Conservation (phyloP, 2,888 invertebrate species). For the Drosophila nigricruria region DNA sequence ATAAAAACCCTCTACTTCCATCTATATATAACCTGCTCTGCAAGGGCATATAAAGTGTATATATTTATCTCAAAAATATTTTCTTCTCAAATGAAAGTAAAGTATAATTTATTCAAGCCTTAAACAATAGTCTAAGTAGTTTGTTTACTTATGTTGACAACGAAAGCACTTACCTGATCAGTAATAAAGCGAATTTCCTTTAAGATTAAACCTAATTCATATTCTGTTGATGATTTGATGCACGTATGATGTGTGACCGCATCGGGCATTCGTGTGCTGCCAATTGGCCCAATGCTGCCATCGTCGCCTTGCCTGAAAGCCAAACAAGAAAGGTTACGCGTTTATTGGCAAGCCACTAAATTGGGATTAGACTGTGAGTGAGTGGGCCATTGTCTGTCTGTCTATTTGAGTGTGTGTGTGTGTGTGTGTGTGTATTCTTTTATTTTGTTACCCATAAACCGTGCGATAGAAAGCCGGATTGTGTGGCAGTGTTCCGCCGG, state of each 20-base stretch:
- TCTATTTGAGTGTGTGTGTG: neutral
- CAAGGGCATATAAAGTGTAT: neutral
- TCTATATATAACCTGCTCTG: neutral
- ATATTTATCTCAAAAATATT: neutral
- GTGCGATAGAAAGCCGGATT: constrained; percentile 89
- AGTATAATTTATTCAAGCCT: constrained; percentile 30
- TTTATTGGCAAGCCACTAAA: constrained; percentile 41
- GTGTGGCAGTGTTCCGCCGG: constrained; percentile 87
- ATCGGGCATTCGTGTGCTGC: constrained; percentile 90
- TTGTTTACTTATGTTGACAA: constrained; percentile 22
- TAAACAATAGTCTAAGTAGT: constrained; percentile 6
- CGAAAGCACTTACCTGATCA: constrained; percentile 89
- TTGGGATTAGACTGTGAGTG: constrained; percentile 32
- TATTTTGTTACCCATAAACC: constrained; percentile 89
- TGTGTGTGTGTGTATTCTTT: constrained; percentile 9
- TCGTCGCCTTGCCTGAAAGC: constrained; percentile 84
- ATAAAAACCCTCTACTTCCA: too few species aligned
- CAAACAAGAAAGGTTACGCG: constrained; percentile 66
- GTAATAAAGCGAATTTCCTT: constrained; percentile 97
- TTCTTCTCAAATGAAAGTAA: neutral
- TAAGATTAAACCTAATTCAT: constrained; percentile 97
- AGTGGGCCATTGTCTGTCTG: constrained; percentile 16
- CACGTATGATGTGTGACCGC: constrained; percentile 93
- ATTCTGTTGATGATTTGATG: constrained; percentile 92
- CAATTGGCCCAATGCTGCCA: constrained; percentile 86